Conservation (phyloP, 2,113 vertebrate genomes). For the Erpornis zantholeuca region DNA sequence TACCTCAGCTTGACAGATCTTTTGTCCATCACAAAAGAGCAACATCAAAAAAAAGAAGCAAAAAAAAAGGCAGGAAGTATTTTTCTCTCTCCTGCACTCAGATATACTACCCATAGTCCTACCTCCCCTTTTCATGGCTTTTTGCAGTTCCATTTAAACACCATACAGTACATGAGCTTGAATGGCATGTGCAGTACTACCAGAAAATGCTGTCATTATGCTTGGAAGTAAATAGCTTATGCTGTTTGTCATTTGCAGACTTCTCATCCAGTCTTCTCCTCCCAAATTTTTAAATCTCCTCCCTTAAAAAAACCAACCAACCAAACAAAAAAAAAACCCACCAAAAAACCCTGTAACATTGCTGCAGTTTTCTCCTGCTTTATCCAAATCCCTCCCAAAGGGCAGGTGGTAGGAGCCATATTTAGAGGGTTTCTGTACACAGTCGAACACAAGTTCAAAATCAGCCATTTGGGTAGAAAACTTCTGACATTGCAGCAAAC, state of each 20-base stretch:
- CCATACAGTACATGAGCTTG: not conserved
- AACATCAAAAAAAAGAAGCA: not conserved
- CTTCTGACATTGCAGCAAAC: not conserved
- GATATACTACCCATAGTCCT: not conserved
- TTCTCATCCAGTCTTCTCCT: not conserved
- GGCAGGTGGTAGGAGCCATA: not conserved
- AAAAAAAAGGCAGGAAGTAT: not conserved
- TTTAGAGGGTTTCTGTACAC: not conserved
- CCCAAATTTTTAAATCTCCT: not conserved
- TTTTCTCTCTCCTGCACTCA: not conserved
- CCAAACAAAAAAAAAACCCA: too few species aligned
- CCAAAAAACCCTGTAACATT: not conserved
- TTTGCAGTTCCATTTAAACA: not conserved
- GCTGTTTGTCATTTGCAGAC: not conserved
- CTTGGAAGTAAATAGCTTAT: not conserved
- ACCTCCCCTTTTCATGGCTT: not conserved
- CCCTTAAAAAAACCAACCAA: too few species aligned
- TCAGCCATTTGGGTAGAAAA: not conserved
- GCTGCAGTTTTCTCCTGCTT: not conserved
- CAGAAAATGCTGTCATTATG: not conserved
- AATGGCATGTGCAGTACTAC: accelerated
- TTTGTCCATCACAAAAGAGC: not conserved
- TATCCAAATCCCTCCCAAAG: not conserved
- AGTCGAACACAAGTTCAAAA: not conserved
- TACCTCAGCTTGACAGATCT: not conserved